These are phyloP conservation scores for Amphimallon solstitiale DNA, from an alignment of 2,888 invertebrate genomes.

Conservation along the genomic window DNA sequence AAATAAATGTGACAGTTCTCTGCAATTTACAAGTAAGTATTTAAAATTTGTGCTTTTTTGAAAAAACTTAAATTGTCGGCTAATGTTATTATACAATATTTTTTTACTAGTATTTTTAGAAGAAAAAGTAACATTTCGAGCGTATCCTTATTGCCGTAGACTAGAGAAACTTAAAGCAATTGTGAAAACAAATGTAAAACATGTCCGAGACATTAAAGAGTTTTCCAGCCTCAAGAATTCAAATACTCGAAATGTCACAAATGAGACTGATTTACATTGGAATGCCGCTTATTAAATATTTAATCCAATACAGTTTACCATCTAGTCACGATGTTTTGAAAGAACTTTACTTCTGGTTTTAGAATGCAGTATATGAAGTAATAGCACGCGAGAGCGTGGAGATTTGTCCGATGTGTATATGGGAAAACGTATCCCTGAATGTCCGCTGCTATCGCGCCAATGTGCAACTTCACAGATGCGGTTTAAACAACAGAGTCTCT, in stretches of 20 bases:
- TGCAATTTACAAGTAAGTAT: too few species aligned
- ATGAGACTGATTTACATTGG: constrained; percentile 62
- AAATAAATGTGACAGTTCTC: too few species aligned
- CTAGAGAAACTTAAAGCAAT: too few species aligned
- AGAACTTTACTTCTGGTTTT: constrained; percentile 40
- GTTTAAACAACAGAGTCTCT: constrained; percentile 56
- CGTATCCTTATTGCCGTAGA: too few species aligned
- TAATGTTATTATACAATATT: too few species aligned
- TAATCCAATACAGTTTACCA: constrained; percentile 49
- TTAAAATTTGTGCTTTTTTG: too few species aligned
- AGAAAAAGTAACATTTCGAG: too few species aligned
- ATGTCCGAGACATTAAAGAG: too few species aligned
- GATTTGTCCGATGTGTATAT: constrained; percentile 13
- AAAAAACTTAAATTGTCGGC: too few species aligned
- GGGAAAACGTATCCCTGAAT: constrained; percentile 45
- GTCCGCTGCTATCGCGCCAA: constrained; percentile 48
- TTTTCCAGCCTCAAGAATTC: constrained; percentile 54
- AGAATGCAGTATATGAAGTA: too few species aligned
- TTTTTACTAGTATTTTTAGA: too few species aligned
- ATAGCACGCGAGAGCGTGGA: constrained; percentile 19
- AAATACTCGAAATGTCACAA: constrained; percentile 60
- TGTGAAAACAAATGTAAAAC: too few species aligned
- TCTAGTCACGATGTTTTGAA: constrained; percentile 1
- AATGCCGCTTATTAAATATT: constrained; percentile 62
- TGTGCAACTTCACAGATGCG: constrained; percentile 58